Evolutionary conservation across 2,113 vertebrate genomes (phyloP).

Genomic region (Lampris incognitus): DNA sequence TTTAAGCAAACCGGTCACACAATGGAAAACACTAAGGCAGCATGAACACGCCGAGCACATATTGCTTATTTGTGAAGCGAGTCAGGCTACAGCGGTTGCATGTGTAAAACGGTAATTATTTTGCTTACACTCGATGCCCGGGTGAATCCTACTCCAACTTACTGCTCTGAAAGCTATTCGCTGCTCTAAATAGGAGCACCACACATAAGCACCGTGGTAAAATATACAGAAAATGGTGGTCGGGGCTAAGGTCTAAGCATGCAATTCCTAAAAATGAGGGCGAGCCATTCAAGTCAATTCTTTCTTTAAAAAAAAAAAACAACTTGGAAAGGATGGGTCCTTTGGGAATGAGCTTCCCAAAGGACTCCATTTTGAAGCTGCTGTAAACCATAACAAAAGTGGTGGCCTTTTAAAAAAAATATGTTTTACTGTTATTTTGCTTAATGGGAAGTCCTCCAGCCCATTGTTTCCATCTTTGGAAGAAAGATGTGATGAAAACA

Average conservation of each 20-base stretch:
- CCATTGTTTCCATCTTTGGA: too few relatives aligned
- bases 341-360: neutral
- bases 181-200: slow-evolving; percentile 24
- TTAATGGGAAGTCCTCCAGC: too few relatives aligned
- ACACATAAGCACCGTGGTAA: slow-evolving; percentile 29
- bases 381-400: neutral
- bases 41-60: slow-evolving; percentile 54
- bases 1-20: neutral
- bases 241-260: slow-evolving; percentile 26
- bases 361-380: neutral
- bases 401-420: too few relatives aligned
- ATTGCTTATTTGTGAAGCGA: slow-evolving; percentile 53
- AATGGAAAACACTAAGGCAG: slow-evolving; percentile 36
- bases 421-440: too few relatives aligned
- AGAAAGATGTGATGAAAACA: too few relatives aligned
- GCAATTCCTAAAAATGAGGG: slow-evolving; percentile 48
- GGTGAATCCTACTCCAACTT: slow-evolving; percentile 47
- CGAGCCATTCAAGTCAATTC: slow-evolving; percentile 27
- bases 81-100: slow-evolving; percentile 45
- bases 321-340: slow-evolving; percentile 9
- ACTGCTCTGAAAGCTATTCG: slow-evolving; percentile 48
- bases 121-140: slow-evolving; percentile 53
- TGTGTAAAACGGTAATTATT: slow-evolving; percentile 70
- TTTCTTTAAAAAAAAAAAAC: slow-evolving; percentile 10
- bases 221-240: slow-evolving; percentile 41